These are phyloP conservation scores for Xyliphius kryptos DNA, from an alignment of 2,113 vertebrate species.

Conservation along the genomic window DNA sequence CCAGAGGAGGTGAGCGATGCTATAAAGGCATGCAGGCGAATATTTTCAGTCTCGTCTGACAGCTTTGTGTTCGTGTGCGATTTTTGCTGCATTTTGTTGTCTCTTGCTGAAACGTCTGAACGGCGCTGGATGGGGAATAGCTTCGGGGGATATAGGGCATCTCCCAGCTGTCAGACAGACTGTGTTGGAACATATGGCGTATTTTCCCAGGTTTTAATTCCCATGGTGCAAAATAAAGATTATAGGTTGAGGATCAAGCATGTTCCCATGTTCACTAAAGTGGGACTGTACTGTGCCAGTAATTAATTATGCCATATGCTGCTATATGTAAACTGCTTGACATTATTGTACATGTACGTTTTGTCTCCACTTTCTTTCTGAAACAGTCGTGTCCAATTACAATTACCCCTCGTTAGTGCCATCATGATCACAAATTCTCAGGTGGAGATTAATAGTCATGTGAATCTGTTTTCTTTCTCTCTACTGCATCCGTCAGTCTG, in stretches of 20 bases:
- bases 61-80: not conserved
- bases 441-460: no score
- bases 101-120: not conserved
- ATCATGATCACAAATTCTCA: no score
- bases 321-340: not conserved
- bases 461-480: no score
- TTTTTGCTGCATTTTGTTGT: not conserved
- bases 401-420: no score
- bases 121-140: not conserved
- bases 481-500: no score
- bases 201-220: not conserved
- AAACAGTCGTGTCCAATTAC: no score
- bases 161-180: not conserved
- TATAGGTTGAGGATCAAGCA: not conserved
- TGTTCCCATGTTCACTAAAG: not conserved
- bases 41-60: constrained; percentile 3
- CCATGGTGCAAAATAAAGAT: not conserved
- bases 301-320: not conserved
- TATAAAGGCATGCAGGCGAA: not conserved
- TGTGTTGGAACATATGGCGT: not conserved
- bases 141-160: not conserved
- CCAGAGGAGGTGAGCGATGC: not conserved
- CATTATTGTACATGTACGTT: not conserved
- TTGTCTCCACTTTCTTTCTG: no score
- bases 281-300: not conserved